phyloP scores from a whole-genome alignment of 1,140 invertebrate genomes.

The Trichonephila clavata region DNA sequence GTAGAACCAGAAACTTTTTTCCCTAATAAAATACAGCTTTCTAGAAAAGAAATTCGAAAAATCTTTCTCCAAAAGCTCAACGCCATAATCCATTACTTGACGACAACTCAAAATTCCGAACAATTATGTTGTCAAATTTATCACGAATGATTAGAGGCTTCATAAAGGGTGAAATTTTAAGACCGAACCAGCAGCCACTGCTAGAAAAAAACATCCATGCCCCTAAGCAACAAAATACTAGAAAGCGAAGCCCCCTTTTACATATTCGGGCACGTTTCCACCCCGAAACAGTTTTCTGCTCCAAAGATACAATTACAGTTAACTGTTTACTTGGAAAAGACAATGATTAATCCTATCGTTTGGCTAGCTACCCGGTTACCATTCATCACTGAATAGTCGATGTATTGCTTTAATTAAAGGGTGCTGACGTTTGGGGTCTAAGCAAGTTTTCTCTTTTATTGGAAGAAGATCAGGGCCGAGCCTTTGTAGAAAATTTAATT shows the following conservation, averaged over 20 bases:
- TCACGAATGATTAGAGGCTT: slow-evolving; percentile 40
- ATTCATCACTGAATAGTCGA: slow-evolving; percentile 31
- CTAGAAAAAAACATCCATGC: neutral
- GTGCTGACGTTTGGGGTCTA: neutral
- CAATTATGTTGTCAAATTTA: slow-evolving; percentile 53
- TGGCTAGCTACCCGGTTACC: neutral
- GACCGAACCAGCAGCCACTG: neutral
- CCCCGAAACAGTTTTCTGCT: neutral
- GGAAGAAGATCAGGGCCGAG: neutral
- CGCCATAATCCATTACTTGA: slow-evolving; percentile 17
- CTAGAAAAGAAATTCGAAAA: neutral
- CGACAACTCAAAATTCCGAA: neutral
- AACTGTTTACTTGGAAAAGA: slow-evolving; percentile 42
- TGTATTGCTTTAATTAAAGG: slow-evolving; percentile 55
- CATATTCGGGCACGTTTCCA: neutral
- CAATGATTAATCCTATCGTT: slow-evolving; percentile 33
- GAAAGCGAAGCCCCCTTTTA: neutral
- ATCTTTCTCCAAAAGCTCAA: neutral
- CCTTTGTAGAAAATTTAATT: slow-evolving; percentile 36
- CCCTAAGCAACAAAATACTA: neutral
- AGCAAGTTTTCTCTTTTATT: neutral
- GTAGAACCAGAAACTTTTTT: too few relatives aligned
- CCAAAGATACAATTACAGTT: slow-evolving; percentile 44
- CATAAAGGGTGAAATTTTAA: slow-evolving; percentile 45
- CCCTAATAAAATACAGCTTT: too few relatives aligned